These are phyloP conservation scores for Trilocha varians DNA, from an alignment of 2,888 invertebrate species.

Conservation along the genomic window DNA sequence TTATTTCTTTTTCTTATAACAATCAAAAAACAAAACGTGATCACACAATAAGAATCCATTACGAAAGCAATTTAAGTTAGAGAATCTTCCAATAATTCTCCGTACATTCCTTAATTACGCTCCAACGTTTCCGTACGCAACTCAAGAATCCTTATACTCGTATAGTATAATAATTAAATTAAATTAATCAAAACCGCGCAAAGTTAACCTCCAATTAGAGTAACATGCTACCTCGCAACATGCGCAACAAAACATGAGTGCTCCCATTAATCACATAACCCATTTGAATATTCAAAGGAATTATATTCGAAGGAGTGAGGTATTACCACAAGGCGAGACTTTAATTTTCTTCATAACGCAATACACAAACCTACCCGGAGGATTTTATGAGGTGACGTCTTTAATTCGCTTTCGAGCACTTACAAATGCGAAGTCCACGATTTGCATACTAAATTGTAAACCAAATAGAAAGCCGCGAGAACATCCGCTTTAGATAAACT, in stretches of 20 bases:
- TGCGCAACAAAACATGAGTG: slow-evolving; percentile 33
- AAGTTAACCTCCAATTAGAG: slow-evolving; percentile 33
- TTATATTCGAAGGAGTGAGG: slow-evolving; percentile 27
- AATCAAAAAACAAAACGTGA: no score
- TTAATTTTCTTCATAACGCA: slow-evolving; percentile 37
- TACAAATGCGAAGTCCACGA: slow-evolving; percentile 44
- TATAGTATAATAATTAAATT: slow-evolving; percentile 20
- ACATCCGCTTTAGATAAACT: slow-evolving; percentile 44
- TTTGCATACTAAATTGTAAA: slow-evolving; percentile 59
- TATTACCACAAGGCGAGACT: slow-evolving; percentile 19
- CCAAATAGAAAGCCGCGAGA: slow-evolving; percentile 39
- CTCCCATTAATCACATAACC: slow-evolving; percentile 38
- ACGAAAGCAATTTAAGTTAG: no score
- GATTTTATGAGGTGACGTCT: slow-evolving; percentile 41
- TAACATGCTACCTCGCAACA: slow-evolving; percentile 21
- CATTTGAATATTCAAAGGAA: slow-evolving; percentile 47
- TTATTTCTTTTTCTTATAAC: no score
- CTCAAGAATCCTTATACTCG: no score
- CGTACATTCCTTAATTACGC: no score
- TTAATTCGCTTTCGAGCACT: slow-evolving; percentile 43
- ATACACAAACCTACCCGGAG: slow-evolving; percentile 26
- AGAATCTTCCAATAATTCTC: no score
- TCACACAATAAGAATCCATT: no score
- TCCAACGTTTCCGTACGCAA: no score
- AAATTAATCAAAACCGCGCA: slow-evolving; percentile 25